A percentile compares a stretch with the other conserved stretches of the same genome.
These are phyloP conservation scores for Phyllostomus hastatus DNA, from an alignment of 2,113 vertebrate species.

Conservation along the genomic window DNA sequence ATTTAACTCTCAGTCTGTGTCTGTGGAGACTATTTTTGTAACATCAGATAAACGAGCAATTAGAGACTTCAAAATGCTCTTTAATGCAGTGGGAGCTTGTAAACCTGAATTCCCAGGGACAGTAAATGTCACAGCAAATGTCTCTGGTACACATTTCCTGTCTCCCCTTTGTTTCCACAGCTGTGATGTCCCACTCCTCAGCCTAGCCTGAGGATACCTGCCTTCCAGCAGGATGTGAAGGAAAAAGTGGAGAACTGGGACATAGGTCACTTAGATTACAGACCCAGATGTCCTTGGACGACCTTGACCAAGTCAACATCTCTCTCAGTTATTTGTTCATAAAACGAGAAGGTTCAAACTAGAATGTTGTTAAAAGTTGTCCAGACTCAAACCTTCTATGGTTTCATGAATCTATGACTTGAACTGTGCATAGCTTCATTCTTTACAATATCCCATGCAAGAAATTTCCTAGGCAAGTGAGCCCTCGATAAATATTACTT, in stretches of 20 bases:
- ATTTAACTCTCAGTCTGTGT: conserved; percentile 63
- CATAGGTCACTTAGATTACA: not conserved
- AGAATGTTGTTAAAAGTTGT: not conserved
- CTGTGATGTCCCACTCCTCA: not conserved
- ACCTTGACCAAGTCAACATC: not conserved
- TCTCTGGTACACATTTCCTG: not conserved
- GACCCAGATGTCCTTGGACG: not conserved
- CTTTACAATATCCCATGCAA: not conserved
- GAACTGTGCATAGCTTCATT: not conserved
- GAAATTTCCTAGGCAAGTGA: not conserved
- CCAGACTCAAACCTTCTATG: not conserved
- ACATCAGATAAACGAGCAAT: conserved; percentile 66
- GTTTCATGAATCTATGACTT: not conserved
- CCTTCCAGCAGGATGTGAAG: not conserved
- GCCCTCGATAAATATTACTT: not conserved
- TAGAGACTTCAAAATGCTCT: conserved; percentile 63
- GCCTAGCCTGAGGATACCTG: not conserved
- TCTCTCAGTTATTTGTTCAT: not conserved
- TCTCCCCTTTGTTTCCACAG: not conserved
- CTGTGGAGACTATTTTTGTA: conserved; percentile 54
- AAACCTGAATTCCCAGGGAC: conserved; percentile 27
- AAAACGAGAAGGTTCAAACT: not conserved
- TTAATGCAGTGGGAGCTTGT: conserved; percentile 49
- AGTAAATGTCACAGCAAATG: conserved; percentile 62
- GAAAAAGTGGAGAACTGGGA: not conserved